A percentile compares a stretch with the other conserved stretches of the same genome.
phyloP scores from a whole-genome alignment of 1,140 invertebrate genomes.

The Lasioglossum albipes region DNA sequence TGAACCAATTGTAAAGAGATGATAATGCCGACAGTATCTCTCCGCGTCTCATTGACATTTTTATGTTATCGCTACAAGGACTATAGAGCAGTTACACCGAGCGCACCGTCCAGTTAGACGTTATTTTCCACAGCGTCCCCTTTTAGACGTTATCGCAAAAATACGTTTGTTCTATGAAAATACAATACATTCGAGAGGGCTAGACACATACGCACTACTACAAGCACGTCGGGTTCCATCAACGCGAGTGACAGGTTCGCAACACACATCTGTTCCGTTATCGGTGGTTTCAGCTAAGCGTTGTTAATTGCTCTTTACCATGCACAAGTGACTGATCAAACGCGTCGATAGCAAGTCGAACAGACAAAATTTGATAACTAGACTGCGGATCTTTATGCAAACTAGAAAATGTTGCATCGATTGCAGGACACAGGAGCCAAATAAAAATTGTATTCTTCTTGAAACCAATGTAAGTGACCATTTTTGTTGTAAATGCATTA shows the following conservation, averaged over 20 bases:
- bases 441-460: too few relatives aligned
- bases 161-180: not conserved
- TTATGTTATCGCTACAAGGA: not conserved
- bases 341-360: not conserved
- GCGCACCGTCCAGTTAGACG: too few relatives aligned
- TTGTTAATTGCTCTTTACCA: not conserved
- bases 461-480: too few relatives aligned
- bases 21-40: not conserved
- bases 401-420: too few relatives aligned
- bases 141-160: not conserved
- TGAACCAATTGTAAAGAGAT: not conserved
- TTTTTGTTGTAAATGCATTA: too few relatives aligned
- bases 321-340: not conserved
- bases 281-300: not conserved
- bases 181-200: not conserved
- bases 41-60: not conserved
- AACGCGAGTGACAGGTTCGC: not conserved
- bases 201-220: not conserved
- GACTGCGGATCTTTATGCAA: too few relatives aligned
- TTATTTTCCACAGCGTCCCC: not conserved
- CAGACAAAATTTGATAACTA: not conserved
- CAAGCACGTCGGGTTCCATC: too few relatives aligned
- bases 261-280: not conserved
- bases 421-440: too few relatives aligned
- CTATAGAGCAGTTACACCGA: not conserved